These are phyloP conservation scores for Tenebrio molitor DNA, from an alignment of 1,140 invertebrate species.

Conservation along the genomic window DNA sequence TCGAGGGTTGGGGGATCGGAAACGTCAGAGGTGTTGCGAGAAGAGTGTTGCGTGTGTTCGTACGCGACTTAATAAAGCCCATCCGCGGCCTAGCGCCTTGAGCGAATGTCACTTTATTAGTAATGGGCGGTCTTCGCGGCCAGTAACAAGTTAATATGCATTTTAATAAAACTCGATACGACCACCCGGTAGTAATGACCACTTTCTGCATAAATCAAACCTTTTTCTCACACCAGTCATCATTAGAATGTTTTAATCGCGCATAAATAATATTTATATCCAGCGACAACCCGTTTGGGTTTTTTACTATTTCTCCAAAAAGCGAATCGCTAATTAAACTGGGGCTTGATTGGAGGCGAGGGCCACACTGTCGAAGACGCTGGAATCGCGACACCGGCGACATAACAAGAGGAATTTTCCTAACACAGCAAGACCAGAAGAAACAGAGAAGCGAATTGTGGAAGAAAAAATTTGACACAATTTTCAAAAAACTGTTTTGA, in stretches of 20 bases:
- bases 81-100: conserved; percentile 51
- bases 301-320: conserved; percentile 39
- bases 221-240: conserved; percentile 63
- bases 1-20: too few species aligned
- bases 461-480: too few species aligned
- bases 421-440: too few species aligned
- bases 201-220: conserved; percentile 63
- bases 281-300: conserved; percentile 46
- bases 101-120: conserved; percentile 65
- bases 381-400: too few species aligned
- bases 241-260: conserved; percentile 58
- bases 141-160: conserved; percentile 66
- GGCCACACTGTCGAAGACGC: too few species aligned
- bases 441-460: too few species aligned
- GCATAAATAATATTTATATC: conserved; percentile 55
- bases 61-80: conserved; percentile 13
- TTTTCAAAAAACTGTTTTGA: too few species aligned
- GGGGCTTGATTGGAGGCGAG: not conserved
- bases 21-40: not conserved
- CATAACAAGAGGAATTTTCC: too few species aligned
- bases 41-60: not conserved
- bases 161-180: conserved; percentile 64
- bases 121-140: conserved; percentile 60
- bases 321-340: not conserved
- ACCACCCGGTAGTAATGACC: conserved; percentile 64